A percentile compares a stretch with the other conserved stretches of the same genome.
These are phyloP conservation scores for Oscheius sp. DNA, from an alignment of 2,888 invertebrate species.

Conservation along the genomic window DNA sequence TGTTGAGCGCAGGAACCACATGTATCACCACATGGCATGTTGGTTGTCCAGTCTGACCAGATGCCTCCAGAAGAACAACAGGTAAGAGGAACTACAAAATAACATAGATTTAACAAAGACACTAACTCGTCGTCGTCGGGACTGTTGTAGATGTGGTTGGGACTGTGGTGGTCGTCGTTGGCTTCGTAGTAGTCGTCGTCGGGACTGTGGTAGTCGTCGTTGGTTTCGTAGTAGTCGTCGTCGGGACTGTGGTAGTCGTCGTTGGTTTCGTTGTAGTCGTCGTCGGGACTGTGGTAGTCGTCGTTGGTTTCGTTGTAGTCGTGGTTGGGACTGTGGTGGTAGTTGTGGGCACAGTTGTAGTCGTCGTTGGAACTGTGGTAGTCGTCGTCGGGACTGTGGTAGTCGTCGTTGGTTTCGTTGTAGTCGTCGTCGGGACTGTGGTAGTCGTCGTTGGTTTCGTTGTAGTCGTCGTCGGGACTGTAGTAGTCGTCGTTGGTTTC, in stretches of 20 bases:
- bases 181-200: not conserved
- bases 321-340: not conserved
- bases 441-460: not conserved
- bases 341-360: not conserved
- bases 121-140: not conserved
- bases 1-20: slow-evolving; percentile 33
- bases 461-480: not conserved
- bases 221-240: not conserved
- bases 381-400: not conserved
- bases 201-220: not conserved
- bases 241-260: not conserved
- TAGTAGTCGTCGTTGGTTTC: not conserved
- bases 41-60: slow-evolving; percentile 25
- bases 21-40: slow-evolving; percentile 12
- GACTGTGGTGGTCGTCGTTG: not conserved
- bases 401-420: not conserved
- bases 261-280: not conserved
- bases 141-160: not conserved
- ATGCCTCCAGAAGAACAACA: slow-evolving; percentile 12
- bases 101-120: not conserved
- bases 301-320: not conserved
- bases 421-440: not conserved
- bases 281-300: not conserved
- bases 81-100: not conserved
- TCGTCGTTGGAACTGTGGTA: not conserved